Base-by-base conservation (phyloP, 2,113 vertebrate species). In the Vireo altiloquus region DNA sequence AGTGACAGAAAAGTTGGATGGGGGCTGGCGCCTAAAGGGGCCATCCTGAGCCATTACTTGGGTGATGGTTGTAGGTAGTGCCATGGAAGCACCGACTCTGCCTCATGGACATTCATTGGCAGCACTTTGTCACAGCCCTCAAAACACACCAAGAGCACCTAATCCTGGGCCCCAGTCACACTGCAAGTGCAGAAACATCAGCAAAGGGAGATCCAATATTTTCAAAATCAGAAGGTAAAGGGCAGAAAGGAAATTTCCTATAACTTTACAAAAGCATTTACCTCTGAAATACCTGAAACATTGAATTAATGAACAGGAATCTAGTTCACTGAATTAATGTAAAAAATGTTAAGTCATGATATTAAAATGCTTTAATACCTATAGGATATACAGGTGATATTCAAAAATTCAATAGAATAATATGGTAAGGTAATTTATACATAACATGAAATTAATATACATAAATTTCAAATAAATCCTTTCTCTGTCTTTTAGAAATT, bases 31-130 rank as follows among this genome's bases (percentile, higher is more conserved):
- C 4, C 30, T 16, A 28, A 80, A 85, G 63, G 13, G 19, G 20
- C 24, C 25, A 25, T 31, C 30, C 44, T 0, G 0, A 78, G 49
- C 56, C 46, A 40, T 13, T 52, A 9, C 14, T 35, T 3, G 4
- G 54, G 20, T n/a, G 28, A n/a, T 57, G 33, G 4, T 8, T 47
- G 44, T 61, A 56, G 15, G 11, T 6, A 14, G 8, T 57, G 56
- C 47, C 49, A 15, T 13, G 11, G 39, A 80, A 53, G 35, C 70
- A 33, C 16, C 27, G 53, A 61, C 30, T 33, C 18, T 75, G 56
- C 15, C 42, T 75, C 9, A 54, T 0, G 13, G 47, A 28, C 15
- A 5, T 39, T 44, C 42, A 15, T 3, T 15, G 27, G 22, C 24
- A 63, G 19, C 8, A 31, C 19, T 70, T 46, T 49, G 42, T 71